Evolutionary conservation across 2,113 vertebrate genomes (phyloP), one percentile per base, ranked within the genome.

Genomic region (Heteronetta atricapilla): DNA sequence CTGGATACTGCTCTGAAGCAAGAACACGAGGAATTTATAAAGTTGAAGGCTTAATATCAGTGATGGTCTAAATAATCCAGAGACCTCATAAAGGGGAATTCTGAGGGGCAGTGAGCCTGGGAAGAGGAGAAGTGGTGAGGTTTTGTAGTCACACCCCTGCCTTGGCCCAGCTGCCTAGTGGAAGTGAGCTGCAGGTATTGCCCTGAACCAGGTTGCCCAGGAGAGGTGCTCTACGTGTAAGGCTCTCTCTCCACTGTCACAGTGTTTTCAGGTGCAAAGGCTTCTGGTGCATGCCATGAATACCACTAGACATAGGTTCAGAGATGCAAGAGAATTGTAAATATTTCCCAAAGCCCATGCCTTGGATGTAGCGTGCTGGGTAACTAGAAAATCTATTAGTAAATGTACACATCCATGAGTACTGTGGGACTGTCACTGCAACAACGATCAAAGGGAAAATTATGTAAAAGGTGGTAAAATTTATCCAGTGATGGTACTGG

Each of bases 361-460:
- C 42, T 81, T 60, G 26, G 6, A 26, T 46, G 4, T 52, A 62
- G 33, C 4, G 4, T 0, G 0, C 6, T 2, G 2, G 20, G 26
- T 62, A 76, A 60, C 56, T 38, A 63, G 29, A 36, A 74, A 60
- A 63, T 48, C 33, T 74, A 2, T 19, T 63, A 48, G 44, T 12
- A 84, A 82, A 69, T 33, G 28, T 42, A 50, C 28, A 58, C 3
- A 6, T 28, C 31, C 5, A 2, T 16, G 7, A 59, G 7, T 40
- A n/a, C 40, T n/a, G 31, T 14, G 76, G 36, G 93, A 42, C 12
- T 56, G 14, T 29, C 9, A 13, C 2, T 44, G 23, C 7, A 16
- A 46, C 48, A 80, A 67, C 68, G 38, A 48, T 31, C 56, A 31
- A 69, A 79, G 29, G 58, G 59, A 33, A 66, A 89, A 74, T 4